Base-by-base conservation (phyloP, 35 echinoderm and acorn worm genomes). In the Chiridota heheva region DNA sequence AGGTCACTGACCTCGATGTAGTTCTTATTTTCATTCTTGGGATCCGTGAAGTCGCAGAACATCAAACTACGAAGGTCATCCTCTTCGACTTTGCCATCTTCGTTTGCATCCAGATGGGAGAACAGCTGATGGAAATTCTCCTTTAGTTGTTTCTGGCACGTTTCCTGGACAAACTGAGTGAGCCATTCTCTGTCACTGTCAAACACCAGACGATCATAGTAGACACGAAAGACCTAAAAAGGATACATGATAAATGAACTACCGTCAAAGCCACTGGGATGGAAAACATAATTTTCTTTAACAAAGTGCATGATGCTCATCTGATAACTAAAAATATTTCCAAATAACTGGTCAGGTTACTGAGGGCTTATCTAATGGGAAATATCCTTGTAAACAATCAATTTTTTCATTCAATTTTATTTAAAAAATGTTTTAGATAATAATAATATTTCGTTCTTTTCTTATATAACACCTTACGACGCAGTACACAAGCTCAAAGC, bases 1-100 rank as follows among this genome's bases (percentile, higher is more conserved):
- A 91, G 62, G 57, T 88, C 62, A 36, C 42, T 42, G 4, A 97
- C 88, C 69, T 97, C 93, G 13, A 97, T 69, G 59, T 97, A 97
- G 56, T 82, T 97, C 85, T 97, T 97, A 67, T 97, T 97, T 63
- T 97, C 93, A 35, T 91, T 88, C 81, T 97, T 97, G 1, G 93
- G 88, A 57, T 97, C 93, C 22, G 89, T 80, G 81, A 97, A 97
- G 71, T 97, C 93, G 20, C 93, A 97, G 88, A 91, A 97, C 45
- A 97, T 64, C 8, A 97, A 59, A 64, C 93, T 97, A 15, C 93
- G 88, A 1, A 97, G 80, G 78, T 97, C 93, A 65, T 97, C 93
- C 65, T 97, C 93, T 33, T 80, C 84, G 0, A 97, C 88, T n/a
- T 84, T 91, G 12, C 93, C 88, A 40, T 87, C 89, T 4, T 46